Percentiles rank a stretch among this genome's conserved stretches.
These are phyloP conservation scores for Cossypha heuglini DNA, from an alignment of 2,797 vertebrate species.

Conservation along the genomic window DNA sequence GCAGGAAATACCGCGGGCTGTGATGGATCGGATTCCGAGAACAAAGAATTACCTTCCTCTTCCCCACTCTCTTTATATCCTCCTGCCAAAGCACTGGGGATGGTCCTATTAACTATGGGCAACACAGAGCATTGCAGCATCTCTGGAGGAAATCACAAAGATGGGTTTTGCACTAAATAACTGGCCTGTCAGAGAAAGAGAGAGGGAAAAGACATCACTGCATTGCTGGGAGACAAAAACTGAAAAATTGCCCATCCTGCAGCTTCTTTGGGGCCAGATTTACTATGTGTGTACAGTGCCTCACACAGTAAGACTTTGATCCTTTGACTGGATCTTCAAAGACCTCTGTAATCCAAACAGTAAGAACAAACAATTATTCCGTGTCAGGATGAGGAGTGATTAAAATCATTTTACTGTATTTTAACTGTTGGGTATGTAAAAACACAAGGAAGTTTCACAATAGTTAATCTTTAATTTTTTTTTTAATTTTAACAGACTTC, in stretches of 20 bases:
- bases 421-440: slow-evolving; percentile 33
- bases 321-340: not conserved
- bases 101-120: not conserved
- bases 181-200: not conserved
- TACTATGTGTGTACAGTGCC: not conserved
- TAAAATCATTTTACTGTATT: slow-evolving; percentile 62
- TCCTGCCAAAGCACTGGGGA: not conserved
- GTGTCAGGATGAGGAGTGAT: slow-evolving; percentile 44
- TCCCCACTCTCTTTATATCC: not conserved
- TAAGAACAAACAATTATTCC: slow-evolving; percentile 25
- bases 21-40: slow-evolving; percentile 24
- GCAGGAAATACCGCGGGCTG: not conserved
- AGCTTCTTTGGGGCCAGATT: not conserved
- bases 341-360: not conserved
- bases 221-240: not conserved
- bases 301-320: not conserved
- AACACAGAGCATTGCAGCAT: not conserved
- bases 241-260: not conserved
- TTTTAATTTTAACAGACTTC: slow-evolving; percentile 27
- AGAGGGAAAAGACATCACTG: not conserved
- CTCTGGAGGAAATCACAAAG: not conserved
- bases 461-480: slow-evolving; percentile 55
- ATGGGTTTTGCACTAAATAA: not conserved
- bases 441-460: slow-evolving; percentile 36
- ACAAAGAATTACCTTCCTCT: slow-evolving; percentile 40